These are phyloP conservation scores for Bilobella aurantiaca DNA, from an alignment of 1,140 invertebrate species.

Conservation along the genomic window DNA sequence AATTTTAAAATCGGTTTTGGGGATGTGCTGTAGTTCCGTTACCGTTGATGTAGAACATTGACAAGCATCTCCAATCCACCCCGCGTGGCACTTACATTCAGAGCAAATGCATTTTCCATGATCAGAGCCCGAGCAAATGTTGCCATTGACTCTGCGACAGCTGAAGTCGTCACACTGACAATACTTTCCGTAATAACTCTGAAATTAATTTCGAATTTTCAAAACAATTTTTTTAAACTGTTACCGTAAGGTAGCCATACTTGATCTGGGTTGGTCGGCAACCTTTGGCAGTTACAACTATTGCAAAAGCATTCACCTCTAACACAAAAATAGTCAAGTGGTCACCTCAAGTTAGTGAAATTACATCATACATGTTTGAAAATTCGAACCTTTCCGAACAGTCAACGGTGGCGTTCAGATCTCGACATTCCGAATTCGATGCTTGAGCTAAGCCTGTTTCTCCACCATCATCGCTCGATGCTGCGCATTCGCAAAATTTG, in stretches of 20 bases:
- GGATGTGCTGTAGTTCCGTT: background rate
- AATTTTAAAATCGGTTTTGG: background rate
- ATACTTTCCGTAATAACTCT: background rate
- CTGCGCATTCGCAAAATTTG: conserved; percentile 72
- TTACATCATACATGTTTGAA: no score
- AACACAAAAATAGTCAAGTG: no score
- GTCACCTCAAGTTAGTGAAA: no score
- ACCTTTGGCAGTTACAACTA: conserved; percentile 56
- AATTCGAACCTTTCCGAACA: conserved; percentile 46
- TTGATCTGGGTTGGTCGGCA: background rate
- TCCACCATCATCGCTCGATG: conserved; percentile 38
- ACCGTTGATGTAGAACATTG: conserved; percentile 50
- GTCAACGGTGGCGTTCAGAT: conserved; percentile 58
- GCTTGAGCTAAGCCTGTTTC: conserved; percentile 39
- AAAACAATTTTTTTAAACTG: background rate
- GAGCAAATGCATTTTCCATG: conserved; percentile 56
- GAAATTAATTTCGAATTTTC: no score
- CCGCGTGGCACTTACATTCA: conserved; percentile 49
- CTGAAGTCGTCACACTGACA: conserved; percentile 57
- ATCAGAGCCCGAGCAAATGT: conserved; percentile 63
- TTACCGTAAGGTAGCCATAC: background rate
- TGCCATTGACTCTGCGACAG: conserved; percentile 71
- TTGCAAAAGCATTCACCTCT: conserved; percentile 70
- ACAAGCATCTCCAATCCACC: conserved; percentile 54
- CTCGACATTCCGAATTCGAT: conserved; percentile 54